Evolutionary conservation across 2,797 vertebrate genomes (phyloP).

Genomic region (Galago senegalensis): DNA sequence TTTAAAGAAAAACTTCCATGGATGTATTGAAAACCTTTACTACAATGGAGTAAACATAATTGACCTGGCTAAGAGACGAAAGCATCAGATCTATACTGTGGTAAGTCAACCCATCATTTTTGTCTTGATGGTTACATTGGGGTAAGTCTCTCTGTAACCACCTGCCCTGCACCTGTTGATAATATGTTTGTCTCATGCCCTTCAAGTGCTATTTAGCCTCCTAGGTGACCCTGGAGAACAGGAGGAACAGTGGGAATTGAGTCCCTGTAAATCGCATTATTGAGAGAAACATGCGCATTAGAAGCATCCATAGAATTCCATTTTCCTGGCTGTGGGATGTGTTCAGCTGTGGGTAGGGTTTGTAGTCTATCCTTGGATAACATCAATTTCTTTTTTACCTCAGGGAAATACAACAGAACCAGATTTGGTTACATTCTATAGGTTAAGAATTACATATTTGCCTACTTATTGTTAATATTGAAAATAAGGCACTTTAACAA

Average conservation of each 20-base stretch:
- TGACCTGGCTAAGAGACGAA: constrained; percentile 97
- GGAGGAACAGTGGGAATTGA: background rate
- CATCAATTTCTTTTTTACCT: background rate
- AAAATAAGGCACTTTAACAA: background rate
- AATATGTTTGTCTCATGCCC: background rate
- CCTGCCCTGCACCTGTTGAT: background rate
- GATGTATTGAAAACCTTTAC: constrained; percentile 98
- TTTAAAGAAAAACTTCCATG: constrained; percentile 97
- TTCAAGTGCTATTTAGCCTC: background rate
- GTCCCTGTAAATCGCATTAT: background rate
- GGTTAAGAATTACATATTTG: background rate
- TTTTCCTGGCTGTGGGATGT: background rate
- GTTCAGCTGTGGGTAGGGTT: background rate
- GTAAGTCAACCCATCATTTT: constrained; percentile 88
- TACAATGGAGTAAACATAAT: constrained; percentile 98
- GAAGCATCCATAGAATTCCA: background rate
- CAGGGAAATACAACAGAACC: background rate
- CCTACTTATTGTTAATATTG: background rate
- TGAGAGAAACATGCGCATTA: constrained; percentile 29
- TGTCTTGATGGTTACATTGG: background rate
- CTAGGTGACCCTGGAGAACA: constrained; percentile 19
- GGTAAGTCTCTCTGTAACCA: background rate
- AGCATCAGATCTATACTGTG: constrained; percentile 98
- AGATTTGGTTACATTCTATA: background rate
- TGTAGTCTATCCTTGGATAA: background rate